Percentiles rank a stretch among this genome's conserved stretches.
Conservation (phyloP, 2,888 invertebrate species). For the Parochlus steinenii region DNA sequence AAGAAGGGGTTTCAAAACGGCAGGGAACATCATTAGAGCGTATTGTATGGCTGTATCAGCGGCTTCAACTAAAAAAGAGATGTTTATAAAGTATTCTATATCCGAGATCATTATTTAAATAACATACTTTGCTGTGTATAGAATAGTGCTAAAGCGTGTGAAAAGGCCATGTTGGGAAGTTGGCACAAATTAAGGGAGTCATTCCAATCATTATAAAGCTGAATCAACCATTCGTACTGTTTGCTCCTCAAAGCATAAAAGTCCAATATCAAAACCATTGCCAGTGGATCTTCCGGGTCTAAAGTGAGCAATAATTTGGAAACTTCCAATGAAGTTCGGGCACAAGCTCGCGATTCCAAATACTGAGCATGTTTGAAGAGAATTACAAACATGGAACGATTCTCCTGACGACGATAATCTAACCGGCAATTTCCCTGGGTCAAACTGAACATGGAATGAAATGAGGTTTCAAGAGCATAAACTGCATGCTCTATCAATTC, state of each 20-base stretch:
- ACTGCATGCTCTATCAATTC: constrained; percentile 65
- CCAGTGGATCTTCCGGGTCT: constrained; percentile 64
- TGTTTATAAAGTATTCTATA: not conserved
- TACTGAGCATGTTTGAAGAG: constrained; percentile 66
- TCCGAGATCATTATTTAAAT: constrained; percentile 13
- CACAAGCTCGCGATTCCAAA: constrained; percentile 63
- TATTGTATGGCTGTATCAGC: constrained; percentile 54
- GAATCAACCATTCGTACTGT: constrained; percentile 54
- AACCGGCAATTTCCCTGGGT: constrained; percentile 55
- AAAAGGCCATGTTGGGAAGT: constrained; percentile 77
- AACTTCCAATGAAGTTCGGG: constrained; percentile 73
- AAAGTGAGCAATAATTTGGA: constrained; percentile 66
- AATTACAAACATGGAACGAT: constrained; percentile 63
- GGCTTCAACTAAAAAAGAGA: constrained; percentile 22
- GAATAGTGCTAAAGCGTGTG: constrained; percentile 57
- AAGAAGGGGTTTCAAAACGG: constrained; percentile 49
- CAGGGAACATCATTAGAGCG: constrained; percentile 68
- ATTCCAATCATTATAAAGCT: constrained; percentile 42
- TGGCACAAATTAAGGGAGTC: constrained; percentile 50
- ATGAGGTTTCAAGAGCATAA: constrained; percentile 56
- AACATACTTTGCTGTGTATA: constrained; percentile 32
- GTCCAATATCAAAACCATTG: constrained; percentile 60
- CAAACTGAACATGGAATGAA: constrained; percentile 65
- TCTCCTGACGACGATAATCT: constrained; percentile 65
- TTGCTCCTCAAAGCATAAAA: constrained; percentile 62